Percentiles rank a stretch among this genome's conserved stretches.
phyloP scores from a whole-genome alignment of 2,113 vertebrate species.

The Bubo bubo region DNA sequence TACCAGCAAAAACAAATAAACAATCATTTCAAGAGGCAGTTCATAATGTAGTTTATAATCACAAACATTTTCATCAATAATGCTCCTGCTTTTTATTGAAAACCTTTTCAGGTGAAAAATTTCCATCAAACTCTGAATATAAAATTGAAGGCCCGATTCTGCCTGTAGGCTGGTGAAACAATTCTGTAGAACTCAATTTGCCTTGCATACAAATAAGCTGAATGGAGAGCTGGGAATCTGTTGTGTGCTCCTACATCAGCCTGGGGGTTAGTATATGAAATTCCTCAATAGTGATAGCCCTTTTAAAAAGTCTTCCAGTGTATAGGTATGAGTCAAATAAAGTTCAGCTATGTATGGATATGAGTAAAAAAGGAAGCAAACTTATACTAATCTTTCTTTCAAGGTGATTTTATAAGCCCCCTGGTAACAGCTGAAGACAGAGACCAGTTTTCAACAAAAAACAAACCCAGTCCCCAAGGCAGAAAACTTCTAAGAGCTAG shows the following conservation, averaged over 20 bases:
- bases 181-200: not conserved
- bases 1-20: conserved; percentile 12
- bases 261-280: not conserved
- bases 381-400: not conserved
- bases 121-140: not conserved
- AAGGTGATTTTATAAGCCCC: not conserved
- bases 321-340: not conserved
- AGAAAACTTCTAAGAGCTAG: not conserved
- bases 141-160: not conserved
- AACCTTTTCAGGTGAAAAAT: not conserved
- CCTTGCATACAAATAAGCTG: not conserved
- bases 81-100: not conserved
- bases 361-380: not conserved
- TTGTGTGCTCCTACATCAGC: not conserved
- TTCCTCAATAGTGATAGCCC: not conserved
- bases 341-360: not conserved
- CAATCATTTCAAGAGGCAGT: not conserved
- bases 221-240: not conserved
- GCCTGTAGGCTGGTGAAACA: not conserved
- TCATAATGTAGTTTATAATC: not conserved
- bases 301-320: not conserved
- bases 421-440: not conserved
- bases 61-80: conserved; percentile 11
- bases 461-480: not conserved
- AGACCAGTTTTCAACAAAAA: not conserved